A percentile compares a stretch with the other conserved stretches of the same genome.
Evolutionary conservation across 2,888 invertebrate species (phyloP).

Genomic region (Orthosia cruda): DNA sequence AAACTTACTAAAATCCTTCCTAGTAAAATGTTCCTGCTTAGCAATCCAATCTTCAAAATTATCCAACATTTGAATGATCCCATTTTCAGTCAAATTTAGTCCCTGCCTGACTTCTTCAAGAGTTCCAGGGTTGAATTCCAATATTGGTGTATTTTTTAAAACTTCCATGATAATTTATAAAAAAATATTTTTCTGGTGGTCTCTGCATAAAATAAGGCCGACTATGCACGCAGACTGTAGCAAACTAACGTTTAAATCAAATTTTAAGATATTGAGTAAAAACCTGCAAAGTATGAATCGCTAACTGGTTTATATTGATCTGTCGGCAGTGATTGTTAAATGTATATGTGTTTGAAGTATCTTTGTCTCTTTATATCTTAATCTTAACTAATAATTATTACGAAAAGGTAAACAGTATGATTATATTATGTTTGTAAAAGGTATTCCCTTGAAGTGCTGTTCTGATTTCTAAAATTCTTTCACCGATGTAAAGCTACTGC

Average conservation of each 20-base stretch:
- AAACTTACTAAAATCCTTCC: constrained; percentile 75
- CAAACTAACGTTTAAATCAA: not conserved
- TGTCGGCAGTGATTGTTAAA: too few relatives aligned
- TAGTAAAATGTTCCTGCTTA: constrained; percentile 77
- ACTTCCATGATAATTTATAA: constrained; percentile 14
- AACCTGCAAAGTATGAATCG: not conserved
- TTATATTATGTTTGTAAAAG: too few relatives aligned
- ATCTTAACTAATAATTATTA: too few relatives aligned
- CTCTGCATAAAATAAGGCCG: not conserved
- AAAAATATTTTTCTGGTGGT: too few relatives aligned
- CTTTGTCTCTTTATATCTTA: too few relatives aligned
- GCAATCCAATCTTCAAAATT: constrained; percentile 75
- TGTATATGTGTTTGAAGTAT: too few relatives aligned
- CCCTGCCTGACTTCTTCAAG: constrained; percentile 68
- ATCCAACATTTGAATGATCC: constrained; percentile 71
- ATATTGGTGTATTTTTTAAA: constrained; percentile 34
- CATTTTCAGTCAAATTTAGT: constrained; percentile 68
- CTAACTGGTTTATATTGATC: not conserved
- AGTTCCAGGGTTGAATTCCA: constrained; percentile 65
- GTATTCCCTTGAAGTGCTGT: too few relatives aligned
- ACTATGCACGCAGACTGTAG: too few relatives aligned
- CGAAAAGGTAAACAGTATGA: too few relatives aligned
- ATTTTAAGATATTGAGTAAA: too few relatives aligned
- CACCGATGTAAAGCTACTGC: too few relatives aligned
- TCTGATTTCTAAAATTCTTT: too few relatives aligned